Conservation (phyloP, 2,888 invertebrate genomes). For the Morpho deidamia region DNA sequence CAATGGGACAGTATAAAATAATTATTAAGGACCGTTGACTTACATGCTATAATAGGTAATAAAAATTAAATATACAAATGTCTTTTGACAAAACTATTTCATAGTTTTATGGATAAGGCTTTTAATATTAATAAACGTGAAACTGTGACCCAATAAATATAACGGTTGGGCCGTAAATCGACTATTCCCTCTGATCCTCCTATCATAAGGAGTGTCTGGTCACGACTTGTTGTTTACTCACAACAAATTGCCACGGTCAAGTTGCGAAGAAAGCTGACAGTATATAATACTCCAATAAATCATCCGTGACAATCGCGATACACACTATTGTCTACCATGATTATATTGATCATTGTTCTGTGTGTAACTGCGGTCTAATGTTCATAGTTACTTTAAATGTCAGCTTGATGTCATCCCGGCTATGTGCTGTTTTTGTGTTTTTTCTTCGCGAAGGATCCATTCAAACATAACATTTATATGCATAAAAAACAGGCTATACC, state of each 20-base stretch:
- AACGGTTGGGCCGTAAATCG: constrained; percentile 67
- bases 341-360: constrained; percentile 9
- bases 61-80: no score
- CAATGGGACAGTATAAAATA: no score
- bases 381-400: constrained; percentile 1
- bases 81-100: no score
- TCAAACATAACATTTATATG: no score
- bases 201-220: constrained; percentile 56
- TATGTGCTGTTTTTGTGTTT: neutral
- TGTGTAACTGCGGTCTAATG: neutral
- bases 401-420: neutral
- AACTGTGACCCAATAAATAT: constrained; percentile 33
- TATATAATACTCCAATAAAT: constrained; percentile 34
- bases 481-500: no score
- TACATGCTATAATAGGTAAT: no score
- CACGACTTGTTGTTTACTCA: constrained; percentile 73
- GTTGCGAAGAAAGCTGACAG: constrained; percentile 43
- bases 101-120: no score
- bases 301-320: constrained; percentile 21
- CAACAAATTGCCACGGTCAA: constrained; percentile 61
- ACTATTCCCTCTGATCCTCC: constrained; percentile 48
- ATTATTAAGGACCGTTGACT: no score
- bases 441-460: no score
- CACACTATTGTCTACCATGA: constrained; percentile 9
- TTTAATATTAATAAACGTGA: constrained; percentile 7